Percentiles rank a stretch among this genome's conserved stretches.
Conservation (phyloP, 1,140 invertebrate species). For the Octopus bimaculoides region DNA sequence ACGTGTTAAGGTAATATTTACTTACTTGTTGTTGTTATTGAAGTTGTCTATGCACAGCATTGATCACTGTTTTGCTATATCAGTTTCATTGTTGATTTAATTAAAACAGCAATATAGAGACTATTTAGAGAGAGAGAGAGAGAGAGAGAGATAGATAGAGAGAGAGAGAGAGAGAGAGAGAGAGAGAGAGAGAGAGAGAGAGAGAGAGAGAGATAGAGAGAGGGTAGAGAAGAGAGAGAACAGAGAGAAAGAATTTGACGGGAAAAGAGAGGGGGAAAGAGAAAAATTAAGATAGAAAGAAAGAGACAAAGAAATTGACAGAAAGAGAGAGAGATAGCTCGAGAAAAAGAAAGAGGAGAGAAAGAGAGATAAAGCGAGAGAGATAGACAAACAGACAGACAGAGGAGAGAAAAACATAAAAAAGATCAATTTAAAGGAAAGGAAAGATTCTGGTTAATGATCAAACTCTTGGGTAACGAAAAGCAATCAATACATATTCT, state of each 20-base stretch:
- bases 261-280: neutral
- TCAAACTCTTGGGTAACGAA: too few relatives aligned
- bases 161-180: slow-evolving; percentile 1
- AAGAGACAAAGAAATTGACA: neutral
- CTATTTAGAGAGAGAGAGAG: neutral
- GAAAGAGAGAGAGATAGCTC: neutral
- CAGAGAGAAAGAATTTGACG: neutral
- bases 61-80: too few relatives aligned
- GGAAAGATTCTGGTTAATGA: neutral
- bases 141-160: neutral
- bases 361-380: slow-evolving; percentile 13
- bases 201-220: neutral
- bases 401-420: neutral
- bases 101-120: neutral
- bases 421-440: neutral
- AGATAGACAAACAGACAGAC: slow-evolving; percentile 13
- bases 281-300: neutral
- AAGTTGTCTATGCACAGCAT: too few relatives aligned
- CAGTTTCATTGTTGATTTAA: too few relatives aligned
- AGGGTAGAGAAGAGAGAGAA: neutral
- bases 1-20: too few relatives aligned
- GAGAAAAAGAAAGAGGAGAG: slow-evolving; percentile 8
- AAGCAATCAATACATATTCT: too few relatives aligned
- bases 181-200: slow-evolving; percentile 16
- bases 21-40: too few relatives aligned